Evolutionary conservation across 2,888 invertebrate genomes (phyloP), one percentile per base, ranked within the genome.

Genomic region (Helleia helle): DNA sequence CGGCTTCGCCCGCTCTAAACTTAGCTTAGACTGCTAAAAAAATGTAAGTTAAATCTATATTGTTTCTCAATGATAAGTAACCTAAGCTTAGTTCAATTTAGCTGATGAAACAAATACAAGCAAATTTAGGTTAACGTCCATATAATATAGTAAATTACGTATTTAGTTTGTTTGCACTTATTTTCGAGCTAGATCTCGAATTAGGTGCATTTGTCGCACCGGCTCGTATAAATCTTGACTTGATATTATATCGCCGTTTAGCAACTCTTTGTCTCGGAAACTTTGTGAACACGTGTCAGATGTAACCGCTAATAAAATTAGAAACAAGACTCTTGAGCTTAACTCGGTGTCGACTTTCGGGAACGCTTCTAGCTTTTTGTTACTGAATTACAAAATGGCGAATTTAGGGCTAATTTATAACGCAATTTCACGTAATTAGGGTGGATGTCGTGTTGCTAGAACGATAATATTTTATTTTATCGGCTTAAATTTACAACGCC

Each of bases 401-500:
- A 72, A 74, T 71, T 77, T 69, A 50, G 59, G 46, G 67, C 65
- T 65, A 71, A 74, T 79, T 75, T 73, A 71, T 70, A 64, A 62
- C 66, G 65, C 71, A 66, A 75, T 76, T 75, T 73, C 63, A 65
- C 65, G 64, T 74, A 76, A 77, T 81, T 71, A 71, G 65, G 60
- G 65, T 65, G 62, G 65, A 69, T 69, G 70, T 71, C 66, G 65
- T 65, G 58, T 63, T 62, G 63, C 67, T 59, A 54, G 55, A 59
- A 57, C 61, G 66, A 69, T 71, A 65, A 71, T 75, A 77, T 80
- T 80, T 77, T 77, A 80, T 80, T 80, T 77, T 77, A 83, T 81
- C 77, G 70, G 68, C 71, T 73, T 73, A 68, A 74, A 73, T 79
- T 79, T 73, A 73, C 69, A 71, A 62, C 54, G 61, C 55, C 50